These are phyloP conservation scores for Chironomus riparius DNA, from an alignment of 2,888 invertebrate species.

Conservation along the genomic window DNA sequence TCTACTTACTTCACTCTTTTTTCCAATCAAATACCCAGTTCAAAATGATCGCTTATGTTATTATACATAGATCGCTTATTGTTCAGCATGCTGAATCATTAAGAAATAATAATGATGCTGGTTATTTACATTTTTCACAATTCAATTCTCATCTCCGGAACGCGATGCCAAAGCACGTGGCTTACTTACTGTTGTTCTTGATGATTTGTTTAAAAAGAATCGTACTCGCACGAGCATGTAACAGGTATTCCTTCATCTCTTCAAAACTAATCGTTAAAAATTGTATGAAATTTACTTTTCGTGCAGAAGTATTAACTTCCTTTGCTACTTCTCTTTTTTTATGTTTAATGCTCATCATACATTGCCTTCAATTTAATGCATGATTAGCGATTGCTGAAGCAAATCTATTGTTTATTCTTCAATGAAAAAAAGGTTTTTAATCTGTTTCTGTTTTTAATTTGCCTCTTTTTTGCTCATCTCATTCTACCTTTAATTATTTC, in stretches of 20 bases:
- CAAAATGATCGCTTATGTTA: background rate
- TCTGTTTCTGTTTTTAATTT: no score
- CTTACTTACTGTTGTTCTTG: background rate
- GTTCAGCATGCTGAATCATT: conserved; percentile 2
- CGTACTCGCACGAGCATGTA: conserved; percentile 3
- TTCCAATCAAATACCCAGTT: conserved; percentile 4
- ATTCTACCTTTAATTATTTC: no score
- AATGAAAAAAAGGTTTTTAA: background rate
- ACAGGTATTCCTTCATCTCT: background rate
- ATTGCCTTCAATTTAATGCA: background rate
- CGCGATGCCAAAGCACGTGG: conserved; percentile 15
- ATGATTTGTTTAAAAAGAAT: background rate
- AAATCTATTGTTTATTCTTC: background rate
- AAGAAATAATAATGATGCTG: conserved; percentile 16
- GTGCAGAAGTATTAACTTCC: background rate
- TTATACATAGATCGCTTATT: background rate
- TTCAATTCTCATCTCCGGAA: conserved; percentile 6
- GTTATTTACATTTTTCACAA: conserved; percentile 19
- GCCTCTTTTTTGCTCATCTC: no score
- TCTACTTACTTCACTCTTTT: background rate
- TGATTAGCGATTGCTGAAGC: background rate
- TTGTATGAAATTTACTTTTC: background rate
- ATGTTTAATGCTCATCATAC: background rate
- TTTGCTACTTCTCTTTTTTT: background rate
- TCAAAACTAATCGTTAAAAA: background rate